Base-by-base conservation (phyloP, 2,113 vertebrate species). In the Condylura cristata region DNA sequence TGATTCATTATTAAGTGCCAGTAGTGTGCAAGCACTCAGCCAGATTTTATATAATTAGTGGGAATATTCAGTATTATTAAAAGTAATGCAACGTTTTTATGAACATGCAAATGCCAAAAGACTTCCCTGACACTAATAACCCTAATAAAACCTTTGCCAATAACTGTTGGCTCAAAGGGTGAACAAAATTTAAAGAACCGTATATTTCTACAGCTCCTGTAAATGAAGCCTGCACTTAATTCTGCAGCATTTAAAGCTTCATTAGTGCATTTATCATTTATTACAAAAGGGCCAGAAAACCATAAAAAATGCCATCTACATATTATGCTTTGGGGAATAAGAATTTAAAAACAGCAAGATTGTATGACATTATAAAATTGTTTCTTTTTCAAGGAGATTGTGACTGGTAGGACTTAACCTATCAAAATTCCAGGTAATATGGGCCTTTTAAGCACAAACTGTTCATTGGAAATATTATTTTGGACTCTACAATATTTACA, bases 211-310 rank as follows among this genome's bases (percentile, higher is more conserved):
- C 24, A 18, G 60, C 22, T 51, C 63, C 75, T 65, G 26, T 71
- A 66, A 80, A 56, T 75, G 70, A 44, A 16, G 8, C 16, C 79
- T 76, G 37, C n/a, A 34, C 82, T 91, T 92, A 63, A 84, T 83
- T 90, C 76, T 46, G 6, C 65, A 83, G 37, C 71, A 56, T 91
- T 92, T 72, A 75, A 91, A 79, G 9, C 68, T 61, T 86, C 79
- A n/a, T 78, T 83, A 92, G 41, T 34, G 14, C n/a, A 86, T 93
- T 89, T 92, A 58, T 41, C n/a, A 79, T 39, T 68, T 61, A 28
- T 32, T 56, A 74, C 39, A 79, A 90, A 92, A 81, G 37, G 4
- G 20, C 81, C 58, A 74, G 63, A 68, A 89, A 76, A 34, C 17
- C 28, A 72, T 89, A 20, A 51, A 76, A 92, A 53, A 28, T 14